These are phyloP conservation scores for Antechinus stuartii DNA, from an alignment of 2,113 vertebrate genomes.

Conservation along the genomic window DNA sequence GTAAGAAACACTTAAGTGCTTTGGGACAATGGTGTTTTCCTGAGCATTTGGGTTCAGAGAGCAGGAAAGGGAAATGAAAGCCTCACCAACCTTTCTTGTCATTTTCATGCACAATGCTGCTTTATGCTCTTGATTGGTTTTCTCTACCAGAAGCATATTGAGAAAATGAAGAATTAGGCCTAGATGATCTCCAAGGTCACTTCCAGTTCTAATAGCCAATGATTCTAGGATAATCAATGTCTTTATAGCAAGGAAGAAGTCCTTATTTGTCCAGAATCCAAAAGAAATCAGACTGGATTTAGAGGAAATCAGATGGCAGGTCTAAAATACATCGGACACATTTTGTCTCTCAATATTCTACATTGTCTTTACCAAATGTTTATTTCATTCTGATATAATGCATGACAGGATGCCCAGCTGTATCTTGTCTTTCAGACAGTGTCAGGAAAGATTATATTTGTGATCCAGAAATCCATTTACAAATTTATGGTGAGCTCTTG, in stretches of 20 bases:
- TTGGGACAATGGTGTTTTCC: neutral
- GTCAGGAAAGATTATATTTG: constrained; percentile 3
- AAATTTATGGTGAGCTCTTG: neutral
- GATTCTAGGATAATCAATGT: neutral
- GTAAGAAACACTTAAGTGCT: neutral
- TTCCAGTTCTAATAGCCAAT: neutral
- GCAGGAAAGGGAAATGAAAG: neutral
- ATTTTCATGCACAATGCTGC: neutral
- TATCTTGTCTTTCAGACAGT: neutral
- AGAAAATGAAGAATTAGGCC: neutral
- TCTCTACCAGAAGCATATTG: neutral
- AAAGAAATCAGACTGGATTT: constrained; percentile 1
- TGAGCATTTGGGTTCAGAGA: neutral
- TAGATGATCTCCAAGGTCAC: neutral
- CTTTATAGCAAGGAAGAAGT: neutral
- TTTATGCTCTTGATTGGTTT: neutral
- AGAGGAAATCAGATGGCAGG: neutral
- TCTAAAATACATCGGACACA: neutral
- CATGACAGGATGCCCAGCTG: neutral
- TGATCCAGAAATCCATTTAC: neutral
- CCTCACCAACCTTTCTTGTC: neutral
- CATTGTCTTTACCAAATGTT: neutral
- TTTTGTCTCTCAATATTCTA: neutral
- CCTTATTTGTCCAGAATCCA: neutral
- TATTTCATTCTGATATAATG: neutral